Conservation (phyloP, 2,113 vertebrate genomes). For the Scophthalmus maximus region DNA sequence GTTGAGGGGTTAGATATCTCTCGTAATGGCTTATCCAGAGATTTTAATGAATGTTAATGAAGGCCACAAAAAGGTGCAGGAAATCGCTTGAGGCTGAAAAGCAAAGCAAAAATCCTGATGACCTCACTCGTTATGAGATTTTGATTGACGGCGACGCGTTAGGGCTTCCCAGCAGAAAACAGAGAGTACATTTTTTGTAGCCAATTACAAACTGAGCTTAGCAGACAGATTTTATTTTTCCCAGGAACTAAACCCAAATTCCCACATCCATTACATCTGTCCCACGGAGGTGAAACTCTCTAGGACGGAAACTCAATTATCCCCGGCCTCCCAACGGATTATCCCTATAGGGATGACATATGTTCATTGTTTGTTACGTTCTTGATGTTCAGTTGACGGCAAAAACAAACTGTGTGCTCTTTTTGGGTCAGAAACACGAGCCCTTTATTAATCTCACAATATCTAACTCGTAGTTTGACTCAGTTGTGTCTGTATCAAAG, state of each 20-base stretch:
- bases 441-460: constrained; percentile 10
- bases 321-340: constrained; percentile 68
- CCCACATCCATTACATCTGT: constrained; percentile 68
- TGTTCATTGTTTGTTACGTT: constrained; percentile 70
- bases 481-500: constrained; percentile 42
- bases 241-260: constrained; percentile 51
- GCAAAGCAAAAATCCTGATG: constrained; percentile 26
- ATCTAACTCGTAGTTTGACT: constrained; percentile 26
- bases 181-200: constrained; percentile 42
- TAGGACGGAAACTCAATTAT: constrained; percentile 79
- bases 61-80: constrained; percentile 19
- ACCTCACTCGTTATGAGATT: constrained; percentile 37
- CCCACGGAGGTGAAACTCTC: constrained; percentile 58
- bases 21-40: constrained; percentile 24
- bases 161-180: constrained; percentile 31
- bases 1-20: constrained; percentile 2
- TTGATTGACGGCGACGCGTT: constrained; percentile 44
- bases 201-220: constrained; percentile 52
- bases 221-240: constrained; percentile 53
- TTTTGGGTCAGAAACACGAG: constrained; percentile 53
- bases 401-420: constrained; percentile 45
- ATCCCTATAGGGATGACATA: constrained; percentile 75
- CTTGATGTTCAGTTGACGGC: constrained; percentile 46
- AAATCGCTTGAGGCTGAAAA: constrained; percentile 41
- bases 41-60: constrained; percentile 43